These are phyloP conservation scores for Ambastaia sidthimunki DNA, from an alignment of 2,797 vertebrate species.

Conservation along the genomic window DNA sequence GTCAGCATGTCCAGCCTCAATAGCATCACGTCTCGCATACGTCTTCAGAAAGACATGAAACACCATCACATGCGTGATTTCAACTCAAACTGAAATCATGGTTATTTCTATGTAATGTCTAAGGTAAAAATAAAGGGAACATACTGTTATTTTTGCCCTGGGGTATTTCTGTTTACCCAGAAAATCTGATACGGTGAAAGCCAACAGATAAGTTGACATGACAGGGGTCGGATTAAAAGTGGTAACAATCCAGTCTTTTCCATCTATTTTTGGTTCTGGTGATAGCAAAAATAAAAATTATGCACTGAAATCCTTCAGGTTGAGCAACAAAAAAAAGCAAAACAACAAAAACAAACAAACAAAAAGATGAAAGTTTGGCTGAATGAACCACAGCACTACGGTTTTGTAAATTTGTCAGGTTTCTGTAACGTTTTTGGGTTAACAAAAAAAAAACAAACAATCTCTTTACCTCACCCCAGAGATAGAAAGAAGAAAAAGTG, in stretches of 20 bases:
- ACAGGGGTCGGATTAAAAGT: slow-evolving; percentile 58
- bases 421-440: too few species aligned
- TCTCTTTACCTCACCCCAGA: too few species aligned
- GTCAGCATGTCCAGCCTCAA: background rate
- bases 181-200: slow-evolving; percentile 74
- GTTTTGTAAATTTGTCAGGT: too few species aligned
- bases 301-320: too few species aligned
- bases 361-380: too few species aligned
- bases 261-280: background rate
- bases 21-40: slow-evolving; percentile 70
- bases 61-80: background rate
- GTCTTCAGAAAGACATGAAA: slow-evolving; percentile 55
- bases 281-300: slow-evolving; percentile 21
- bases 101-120: background rate
- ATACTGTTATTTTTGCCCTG: slow-evolving; percentile 56
- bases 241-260: slow-evolving; percentile 66
- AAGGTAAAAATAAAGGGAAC: slow-evolving; percentile 39
- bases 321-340: too few species aligned
- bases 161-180: rapidly evolving
- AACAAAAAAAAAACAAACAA: too few species aligned
- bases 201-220: slow-evolving; percentile 81
- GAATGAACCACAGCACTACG: too few species aligned
- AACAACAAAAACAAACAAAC: too few species aligned
- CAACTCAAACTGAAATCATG: background rate
- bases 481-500: too few species aligned